Evolutionary conservation across 1,140 invertebrate species (phyloP), one percentile per base, ranked within the genome.

Genomic region (Helicoverpa armigera): DNA sequence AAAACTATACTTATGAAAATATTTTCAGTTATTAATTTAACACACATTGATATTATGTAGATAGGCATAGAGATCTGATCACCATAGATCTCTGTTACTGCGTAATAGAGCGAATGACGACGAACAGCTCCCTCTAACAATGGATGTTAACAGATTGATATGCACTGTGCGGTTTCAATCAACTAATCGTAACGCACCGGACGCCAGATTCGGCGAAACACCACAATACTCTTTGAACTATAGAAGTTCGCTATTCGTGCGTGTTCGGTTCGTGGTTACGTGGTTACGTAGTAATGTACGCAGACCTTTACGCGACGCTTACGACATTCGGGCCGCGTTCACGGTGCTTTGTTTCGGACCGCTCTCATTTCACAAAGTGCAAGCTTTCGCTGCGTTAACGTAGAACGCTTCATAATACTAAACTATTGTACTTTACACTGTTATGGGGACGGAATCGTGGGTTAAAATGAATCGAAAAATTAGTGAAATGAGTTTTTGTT

Each of bases 291-390:
- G 35, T 43, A 43, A 43, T 43, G 35, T 43, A 43, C 5, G 35
- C 31, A 48, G 10, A 16, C 67, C 54, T 76, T 83, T 82, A 86
- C 80, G 80, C 65, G 82, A 61, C 82, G 76, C 89, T 89, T 83
- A 88, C 84, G 83, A 88, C 86, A 86, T 89, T 88, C 82, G 83
- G 81, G 82, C 85, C 80, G 50, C 50, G 51, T 83, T 87, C 81
- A 88, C 85, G 76, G 88, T 35, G 78, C 81, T 86, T 86, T 83
- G 89, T 91, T 92, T 87, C 87, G 89, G 84, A 88, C 84, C 83
- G 85, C 80, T 89, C 89, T 92, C 89, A 91, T 91, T 89, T 90
- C 89, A 89, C 89, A 90, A 91, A 93, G 90, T 91, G 90, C 89
- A 93, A 91, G 88, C 88, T 91, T 92, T 90, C 83, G 83, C 85